phyloP scores from a whole-genome alignment of 2,113 vertebrate species.

The Phalacrocorax carbo region DNA sequence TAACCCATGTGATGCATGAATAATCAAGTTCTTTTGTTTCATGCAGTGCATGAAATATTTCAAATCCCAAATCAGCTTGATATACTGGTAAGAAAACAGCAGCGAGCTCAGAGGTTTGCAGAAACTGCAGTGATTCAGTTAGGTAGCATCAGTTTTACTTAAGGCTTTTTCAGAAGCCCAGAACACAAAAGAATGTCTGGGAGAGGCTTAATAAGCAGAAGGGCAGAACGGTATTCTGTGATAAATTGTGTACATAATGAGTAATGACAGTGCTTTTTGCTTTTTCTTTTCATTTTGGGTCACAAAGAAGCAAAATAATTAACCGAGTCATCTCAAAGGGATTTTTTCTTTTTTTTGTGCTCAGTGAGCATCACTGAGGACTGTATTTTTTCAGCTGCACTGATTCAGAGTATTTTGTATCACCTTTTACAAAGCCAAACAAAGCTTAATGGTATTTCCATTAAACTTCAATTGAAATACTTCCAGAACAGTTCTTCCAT shows the following conservation, averaged over 20 bases:
- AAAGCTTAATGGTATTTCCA: constrained; percentile 65
- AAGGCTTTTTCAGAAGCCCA: constrained; percentile 36
- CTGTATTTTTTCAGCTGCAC: constrained; percentile 58
- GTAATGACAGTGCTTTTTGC: constrained; percentile 50
- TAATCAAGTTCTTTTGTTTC: neutral
- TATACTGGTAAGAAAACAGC: neutral
- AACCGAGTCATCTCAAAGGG: constrained; percentile 30
- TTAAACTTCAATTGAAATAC: constrained; percentile 65
- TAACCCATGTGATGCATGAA: neutral
- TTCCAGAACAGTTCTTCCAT: constrained; percentile 63
- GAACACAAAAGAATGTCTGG: constrained; percentile 51
- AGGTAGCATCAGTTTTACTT: constrained; percentile 14
- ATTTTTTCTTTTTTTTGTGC: neutral
- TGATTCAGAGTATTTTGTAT: constrained; percentile 60
- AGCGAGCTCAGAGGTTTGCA: neutral
- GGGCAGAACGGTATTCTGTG: constrained; percentile 29
- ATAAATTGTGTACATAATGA: constrained; percentile 50
- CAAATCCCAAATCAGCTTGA: neutral
- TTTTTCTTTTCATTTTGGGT: constrained; percentile 47
- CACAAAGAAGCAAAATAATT: constrained; percentile 59
- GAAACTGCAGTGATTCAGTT: neutral
- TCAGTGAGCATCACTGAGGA: constrained; percentile 18
- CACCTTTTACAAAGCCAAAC: constrained; percentile 65
- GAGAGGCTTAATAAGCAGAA: constrained; percentile 37
- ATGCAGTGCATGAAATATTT: neutral